phyloP scores from a whole-genome alignment of 1,140 invertebrate species.

The Hermetia illucens region DNA sequence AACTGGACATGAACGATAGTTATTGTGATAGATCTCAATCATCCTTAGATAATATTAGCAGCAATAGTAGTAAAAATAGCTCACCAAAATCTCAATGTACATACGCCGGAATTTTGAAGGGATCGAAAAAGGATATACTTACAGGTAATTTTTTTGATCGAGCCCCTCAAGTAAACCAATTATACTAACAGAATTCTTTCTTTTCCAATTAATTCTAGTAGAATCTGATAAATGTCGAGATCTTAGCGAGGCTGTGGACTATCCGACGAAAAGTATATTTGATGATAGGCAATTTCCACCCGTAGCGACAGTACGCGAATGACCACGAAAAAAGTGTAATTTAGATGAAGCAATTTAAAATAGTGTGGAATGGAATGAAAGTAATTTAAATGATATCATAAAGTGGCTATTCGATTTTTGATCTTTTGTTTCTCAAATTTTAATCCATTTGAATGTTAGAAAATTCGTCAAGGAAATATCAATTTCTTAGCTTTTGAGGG shows the following conservation, averaged over 20 bases:
- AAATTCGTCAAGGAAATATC: too few relatives aligned
- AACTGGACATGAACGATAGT: not conserved
- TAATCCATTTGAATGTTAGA: too few relatives aligned
- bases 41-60: not conserved
- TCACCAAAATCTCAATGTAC: slow-evolving; percentile 5
- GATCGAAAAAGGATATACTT: slow-evolving; percentile 15
- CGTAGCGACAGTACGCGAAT: slow-evolving; percentile 17
- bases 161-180: slow-evolving; percentile 3
- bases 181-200: not conserved
- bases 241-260: slow-evolving; percentile 27
- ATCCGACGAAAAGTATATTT: slow-evolving; percentile 22
- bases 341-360: too few relatives aligned
- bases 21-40: slow-evolving; percentile 2
- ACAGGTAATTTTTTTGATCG: slow-evolving; percentile 6
- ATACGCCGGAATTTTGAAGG: slow-evolving; percentile 24
- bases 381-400: too few relatives aligned
- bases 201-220: slow-evolving; percentile 6
- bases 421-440: too few relatives aligned
- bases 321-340: too few relatives aligned
- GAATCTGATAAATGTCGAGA: slow-evolving; percentile 29
- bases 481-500: too few relatives aligned
- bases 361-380: too few relatives aligned
- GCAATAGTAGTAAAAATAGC: not conserved
- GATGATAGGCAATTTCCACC: slow-evolving; percentile 29
- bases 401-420: too few relatives aligned